Base-by-base conservation (phyloP, 2,113 vertebrate genomes). In the Cardinalis cardinalis region DNA sequence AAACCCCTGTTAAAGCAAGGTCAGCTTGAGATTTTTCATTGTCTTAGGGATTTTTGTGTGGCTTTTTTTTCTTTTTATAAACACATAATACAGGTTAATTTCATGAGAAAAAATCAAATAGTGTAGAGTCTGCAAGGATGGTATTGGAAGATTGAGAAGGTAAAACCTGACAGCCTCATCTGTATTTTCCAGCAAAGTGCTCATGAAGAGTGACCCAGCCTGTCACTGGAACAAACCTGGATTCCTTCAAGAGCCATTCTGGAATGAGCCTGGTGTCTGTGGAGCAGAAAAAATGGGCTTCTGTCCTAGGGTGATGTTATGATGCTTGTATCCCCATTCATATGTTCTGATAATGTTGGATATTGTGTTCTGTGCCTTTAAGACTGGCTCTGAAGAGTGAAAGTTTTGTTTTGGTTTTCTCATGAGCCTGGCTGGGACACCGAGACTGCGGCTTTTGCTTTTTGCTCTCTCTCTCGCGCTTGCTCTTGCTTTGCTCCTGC, bases 201-300 rank as follows among this genome's bases (percentile, higher is more conserved):
- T 64, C 19, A 31, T 3, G 13, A 34, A 28, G 14, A 73, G 10
- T 8, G 3, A 59, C 32, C 72, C 63, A 52, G 18, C 3, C 2
- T 15, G 46, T 6, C 16, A 65, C 5, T 21, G 36, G 43, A 86
- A 48, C 12, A 44, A 61, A 14, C 6, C 23, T 61, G 21, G 16
- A 31, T 40, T 60, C 29, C 26, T 66, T 81, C 7, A n/a, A n/a
- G 21, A 75, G 55, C n/a, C 25, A 4, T 48, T 23, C 68, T 70
- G 16, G 13, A 66, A 41, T 8, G 14, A 72, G 29, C 29, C 29
- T 20, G 21, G 1, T 43, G 25, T 29, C 25, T 20, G 6, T 36
- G 10, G 26, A 26, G 10, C 7, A 63, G n/a, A 70, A 4, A 74
- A 41, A 0, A 1, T 1, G 9, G 8, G 7, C 17, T n/a, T n/a